phyloP scores from a whole-genome alignment of 2,888 invertebrate species.

The Agonopterix heracliana region DNA sequence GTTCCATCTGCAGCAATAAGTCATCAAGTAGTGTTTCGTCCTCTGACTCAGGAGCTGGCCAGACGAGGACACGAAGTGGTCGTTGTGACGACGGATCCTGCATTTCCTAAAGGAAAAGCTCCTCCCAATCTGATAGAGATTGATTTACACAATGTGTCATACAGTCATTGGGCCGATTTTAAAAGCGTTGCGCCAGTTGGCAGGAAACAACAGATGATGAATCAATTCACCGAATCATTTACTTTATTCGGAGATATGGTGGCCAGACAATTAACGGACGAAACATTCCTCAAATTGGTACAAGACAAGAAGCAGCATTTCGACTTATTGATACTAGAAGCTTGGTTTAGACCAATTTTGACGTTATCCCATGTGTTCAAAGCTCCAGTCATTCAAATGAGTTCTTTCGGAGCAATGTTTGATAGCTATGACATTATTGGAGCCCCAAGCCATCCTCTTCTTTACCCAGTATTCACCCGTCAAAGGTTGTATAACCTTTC shows the following conservation, averaged over 20 bases:
- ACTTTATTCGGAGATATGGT: too few species aligned
- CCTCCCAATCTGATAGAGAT: conserved; percentile 54
- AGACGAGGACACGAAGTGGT: conserved; percentile 59
- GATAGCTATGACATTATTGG: not conserved
- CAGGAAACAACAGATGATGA: too few species aligned
- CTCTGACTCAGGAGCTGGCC: conserved; percentile 48
- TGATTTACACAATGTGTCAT: conserved; percentile 37
- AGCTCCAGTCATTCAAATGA: not conserved
- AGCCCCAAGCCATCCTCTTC: not conserved
- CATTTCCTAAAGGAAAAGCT: conserved; percentile 27
- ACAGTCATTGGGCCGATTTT: conserved; percentile 19
- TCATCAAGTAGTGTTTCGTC: conserved; percentile 57
- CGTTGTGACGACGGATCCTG: conserved; percentile 54
- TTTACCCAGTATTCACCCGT: conserved; percentile 17
- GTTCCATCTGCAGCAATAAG: conserved; percentile 56
- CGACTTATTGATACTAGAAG: not conserved
- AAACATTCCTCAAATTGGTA: not conserved
- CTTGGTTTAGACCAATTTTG: not conserved
- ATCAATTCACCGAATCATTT: too few species aligned
- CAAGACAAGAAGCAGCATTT: not conserved
- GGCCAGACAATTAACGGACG: conserved; percentile 2
- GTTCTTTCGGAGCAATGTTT: not conserved
- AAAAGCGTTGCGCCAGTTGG: not conserved
- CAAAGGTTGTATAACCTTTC: conserved; percentile 25
- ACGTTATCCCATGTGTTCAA: not conserved